Percentiles rank a stretch among this genome's conserved stretches.
phyloP scores from a whole-genome alignment of 2,888 invertebrate genomes.

The Fragum whitleyi region DNA sequence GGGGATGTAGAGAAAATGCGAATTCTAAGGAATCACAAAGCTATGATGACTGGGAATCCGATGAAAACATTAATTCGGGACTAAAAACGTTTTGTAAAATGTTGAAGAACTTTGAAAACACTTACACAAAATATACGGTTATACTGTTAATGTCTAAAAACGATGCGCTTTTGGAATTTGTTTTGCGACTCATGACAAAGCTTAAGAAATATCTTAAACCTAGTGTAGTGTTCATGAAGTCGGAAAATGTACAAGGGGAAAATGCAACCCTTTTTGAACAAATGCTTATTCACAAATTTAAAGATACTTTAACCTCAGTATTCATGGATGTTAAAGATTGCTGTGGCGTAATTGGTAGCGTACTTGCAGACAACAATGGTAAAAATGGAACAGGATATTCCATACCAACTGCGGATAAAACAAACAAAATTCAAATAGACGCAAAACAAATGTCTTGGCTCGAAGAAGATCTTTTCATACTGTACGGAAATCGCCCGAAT shows the following conservation, averaged over 20 bases:
- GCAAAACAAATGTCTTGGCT: constrained; percentile 49
- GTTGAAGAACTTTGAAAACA: too few relatives aligned
- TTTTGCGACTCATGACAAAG: not conserved
- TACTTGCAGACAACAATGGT: not conserved
- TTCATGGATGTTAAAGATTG: not conserved
- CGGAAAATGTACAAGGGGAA: too few relatives aligned
- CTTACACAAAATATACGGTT: too few relatives aligned
- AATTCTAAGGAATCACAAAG: constrained; percentile 33
- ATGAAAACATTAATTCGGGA: not conserved
- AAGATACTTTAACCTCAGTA: not conserved
- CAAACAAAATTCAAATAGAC: constrained; percentile 5
- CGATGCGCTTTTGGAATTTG: constrained; percentile 14
- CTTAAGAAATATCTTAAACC: not conserved
- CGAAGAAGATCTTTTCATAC: constrained; percentile 59
- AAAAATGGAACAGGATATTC: not conserved
- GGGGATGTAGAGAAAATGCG: constrained; percentile 50
- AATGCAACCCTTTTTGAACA: not conserved
- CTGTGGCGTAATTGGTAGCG: not conserved
- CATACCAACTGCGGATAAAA: constrained; percentile 17
- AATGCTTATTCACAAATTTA: not conserved
- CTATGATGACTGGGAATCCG: constrained; percentile 36
- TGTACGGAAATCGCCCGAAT: constrained; percentile 48
- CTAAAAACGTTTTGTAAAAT: not conserved
- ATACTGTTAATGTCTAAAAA: too few relatives aligned
- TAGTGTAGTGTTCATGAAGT: not conserved